phyloP scores from a whole-genome alignment of 2,797 vertebrate genomes.

The Tapera naevia region DNA sequence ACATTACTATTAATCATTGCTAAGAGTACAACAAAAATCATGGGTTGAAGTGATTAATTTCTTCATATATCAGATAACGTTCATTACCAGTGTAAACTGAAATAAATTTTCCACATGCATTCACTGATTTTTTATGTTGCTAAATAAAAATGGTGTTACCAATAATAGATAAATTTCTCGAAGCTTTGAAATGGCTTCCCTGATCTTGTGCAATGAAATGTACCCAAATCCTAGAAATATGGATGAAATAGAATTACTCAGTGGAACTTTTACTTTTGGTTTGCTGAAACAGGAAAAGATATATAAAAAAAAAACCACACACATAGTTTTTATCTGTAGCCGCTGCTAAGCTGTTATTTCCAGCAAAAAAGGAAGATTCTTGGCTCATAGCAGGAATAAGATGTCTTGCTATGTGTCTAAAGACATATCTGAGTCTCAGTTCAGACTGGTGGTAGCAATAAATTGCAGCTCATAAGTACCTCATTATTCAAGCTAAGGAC shows the following conservation, averaged over 20 bases:
- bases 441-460: not conserved
- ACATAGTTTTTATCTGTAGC: not conserved
- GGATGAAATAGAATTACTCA: not conserved
- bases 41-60: not conserved
- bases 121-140: not conserved
- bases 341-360: not conserved
- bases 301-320: not conserved
- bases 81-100: not conserved
- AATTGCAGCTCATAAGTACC: not conserved
- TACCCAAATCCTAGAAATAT: not conserved
- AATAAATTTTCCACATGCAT: slow-evolving; percentile 5
- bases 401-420: not conserved
- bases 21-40: not conserved
- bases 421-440: not conserved
- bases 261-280: not conserved
- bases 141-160: not conserved
- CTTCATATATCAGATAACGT: not conserved
- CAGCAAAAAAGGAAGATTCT: not conserved
- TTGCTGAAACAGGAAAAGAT: not conserved
- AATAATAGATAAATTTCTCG: not conserved
- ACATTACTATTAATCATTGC: not conserved
- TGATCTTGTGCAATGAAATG: not conserved
- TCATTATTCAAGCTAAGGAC: not conserved
- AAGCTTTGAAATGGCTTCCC: not conserved
- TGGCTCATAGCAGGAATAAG: not conserved